Base-by-base conservation (phyloP, 1,140 invertebrate species). In the Chironomus striatipennis region DNA sequence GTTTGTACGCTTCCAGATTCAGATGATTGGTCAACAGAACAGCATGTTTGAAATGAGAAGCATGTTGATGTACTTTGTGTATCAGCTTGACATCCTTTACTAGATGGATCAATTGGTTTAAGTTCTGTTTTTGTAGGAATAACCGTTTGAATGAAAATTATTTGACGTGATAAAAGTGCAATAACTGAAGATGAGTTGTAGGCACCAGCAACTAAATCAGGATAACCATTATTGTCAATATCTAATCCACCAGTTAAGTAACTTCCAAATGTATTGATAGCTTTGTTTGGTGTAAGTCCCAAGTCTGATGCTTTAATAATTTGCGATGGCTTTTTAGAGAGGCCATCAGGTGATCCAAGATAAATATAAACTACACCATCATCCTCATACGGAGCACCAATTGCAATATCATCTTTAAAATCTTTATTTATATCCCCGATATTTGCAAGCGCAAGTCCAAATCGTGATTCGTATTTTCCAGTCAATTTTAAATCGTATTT, bases 391-490 rank as follows among this genome's bases (percentile, higher is more conserved):
- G 95, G 96, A 21, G 95, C 95, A 17, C 96, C 96, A 74, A 98
- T 88, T 0, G 94, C 95, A 72, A 98, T 84, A 81, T 98, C 96
- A 78, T 93, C 91, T 79, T 88, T 95, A 0, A 90, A 90, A 82
- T 98, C 96, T 82, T 92, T 93, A 80, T 98, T 97, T 8, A 98
- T 85, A 82, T 98, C 96, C 43, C 94, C 94, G 21, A 95, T 83
- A 79, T 91, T 91, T 2, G 94, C 88, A 75, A 98, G 84, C 0
- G 96, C 87, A 77, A 96, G 90, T 6, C 95, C 95, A 83, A 96
- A 97, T 76, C 93, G 88, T 67, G 91, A 93, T 82, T 93, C 91
- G 65, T 84, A 79, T 73, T 88, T 87, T 3, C 92, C 92, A 9
- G 88, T 89, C 7, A 93, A 78, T 80, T 87, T 88, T n/a, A 87